These are phyloP conservation scores for Strigops habroptila DNA, from an alignment of 2,113 vertebrate genomes.

Conservation along the genomic window DNA sequence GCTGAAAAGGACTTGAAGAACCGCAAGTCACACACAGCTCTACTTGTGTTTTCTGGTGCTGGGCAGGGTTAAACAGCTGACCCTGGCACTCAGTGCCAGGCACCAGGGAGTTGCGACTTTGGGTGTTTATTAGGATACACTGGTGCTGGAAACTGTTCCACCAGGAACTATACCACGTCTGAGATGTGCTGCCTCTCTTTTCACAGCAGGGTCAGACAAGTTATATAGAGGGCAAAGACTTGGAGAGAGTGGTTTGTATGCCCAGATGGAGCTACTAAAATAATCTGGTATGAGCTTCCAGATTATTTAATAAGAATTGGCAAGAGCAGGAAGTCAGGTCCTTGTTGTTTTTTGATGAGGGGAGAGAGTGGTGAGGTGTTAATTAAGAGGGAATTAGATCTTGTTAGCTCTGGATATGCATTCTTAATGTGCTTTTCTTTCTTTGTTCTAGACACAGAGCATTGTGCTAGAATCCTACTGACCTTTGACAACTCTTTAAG, in stretches of 20 bases:
- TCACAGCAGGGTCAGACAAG: background rate
- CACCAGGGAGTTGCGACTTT: background rate
- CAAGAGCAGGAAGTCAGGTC: background rate
- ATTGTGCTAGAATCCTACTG: background rate
- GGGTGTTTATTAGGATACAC: background rate
- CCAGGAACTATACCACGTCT: background rate
- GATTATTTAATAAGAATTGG: slow-evolving; percentile 23
- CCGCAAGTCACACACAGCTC: fast-evolving
- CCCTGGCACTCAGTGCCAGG: background rate
- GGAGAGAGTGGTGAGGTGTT: background rate
- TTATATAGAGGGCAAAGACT: background rate
- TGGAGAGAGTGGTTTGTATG: background rate
- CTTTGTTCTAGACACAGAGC: background rate
- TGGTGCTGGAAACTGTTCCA: fast-evolving
- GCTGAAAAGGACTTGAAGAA: background rate
- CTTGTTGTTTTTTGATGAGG: background rate
- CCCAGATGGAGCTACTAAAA: background rate
- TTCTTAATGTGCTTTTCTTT: background rate
- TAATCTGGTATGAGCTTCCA: background rate
- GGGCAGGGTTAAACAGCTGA: background rate
- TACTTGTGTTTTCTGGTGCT: background rate
- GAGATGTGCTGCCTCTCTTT: background rate
- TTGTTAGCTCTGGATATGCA: background rate
- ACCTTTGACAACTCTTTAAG: background rate
- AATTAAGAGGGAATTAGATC: slow-evolving; percentile 9